phyloP scores from a whole-genome alignment of 2,797 vertebrate species.

The Cossypha caffra region DNA sequence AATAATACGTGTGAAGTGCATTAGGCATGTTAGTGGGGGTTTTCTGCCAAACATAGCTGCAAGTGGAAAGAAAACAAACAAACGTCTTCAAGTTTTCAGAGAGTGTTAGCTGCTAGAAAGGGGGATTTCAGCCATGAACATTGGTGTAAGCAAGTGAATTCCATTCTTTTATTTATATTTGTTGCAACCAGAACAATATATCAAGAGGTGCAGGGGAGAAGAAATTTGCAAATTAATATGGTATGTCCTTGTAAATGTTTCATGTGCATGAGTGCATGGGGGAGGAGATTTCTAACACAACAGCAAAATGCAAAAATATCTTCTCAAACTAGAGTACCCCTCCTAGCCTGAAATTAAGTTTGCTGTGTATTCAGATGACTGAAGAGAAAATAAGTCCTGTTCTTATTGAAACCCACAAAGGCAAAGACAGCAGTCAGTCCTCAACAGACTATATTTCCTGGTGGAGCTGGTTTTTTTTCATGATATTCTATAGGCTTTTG shows the following conservation, averaged over 20 bases:
- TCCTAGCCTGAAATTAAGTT: neutral
- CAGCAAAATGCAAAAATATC: neutral
- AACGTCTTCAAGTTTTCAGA: neutral
- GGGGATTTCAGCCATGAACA: neutral
- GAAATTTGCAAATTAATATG: neutral
- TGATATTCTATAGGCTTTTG: neutral
- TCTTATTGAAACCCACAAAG: neutral
- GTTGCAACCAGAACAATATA: neutral
- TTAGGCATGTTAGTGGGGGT: neutral
- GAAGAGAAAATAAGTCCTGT: neutral
- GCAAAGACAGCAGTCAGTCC: neutral
- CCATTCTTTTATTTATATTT: neutral
- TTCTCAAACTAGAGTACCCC: neutral
- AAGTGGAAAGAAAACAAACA: neutral
- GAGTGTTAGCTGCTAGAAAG: neutral
- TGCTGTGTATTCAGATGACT: neutral
- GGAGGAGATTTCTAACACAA: neutral
- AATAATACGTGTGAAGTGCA: neutral
- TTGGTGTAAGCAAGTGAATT: neutral
- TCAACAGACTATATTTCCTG: neutral
- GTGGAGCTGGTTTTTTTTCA: neutral
- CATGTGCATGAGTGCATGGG: rapidly evolving
- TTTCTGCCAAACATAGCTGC: neutral
- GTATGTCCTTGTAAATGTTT: neutral
- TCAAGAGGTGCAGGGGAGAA: rapidly evolving